Base-by-base conservation (phyloP, 2,888 invertebrate species). In the Melanotus villosus region DNA sequence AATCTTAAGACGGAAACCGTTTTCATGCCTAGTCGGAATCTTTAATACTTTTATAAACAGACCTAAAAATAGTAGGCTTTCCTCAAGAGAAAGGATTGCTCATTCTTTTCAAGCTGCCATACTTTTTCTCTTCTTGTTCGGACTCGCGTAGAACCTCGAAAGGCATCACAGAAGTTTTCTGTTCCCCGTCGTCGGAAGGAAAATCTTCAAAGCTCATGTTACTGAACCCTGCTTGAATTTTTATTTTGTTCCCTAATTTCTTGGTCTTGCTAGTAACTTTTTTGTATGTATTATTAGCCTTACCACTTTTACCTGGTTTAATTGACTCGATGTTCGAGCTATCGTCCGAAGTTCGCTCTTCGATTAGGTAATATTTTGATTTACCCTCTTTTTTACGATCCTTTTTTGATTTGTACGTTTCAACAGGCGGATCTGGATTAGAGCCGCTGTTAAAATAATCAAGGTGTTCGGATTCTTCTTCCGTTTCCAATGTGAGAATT, bases 161-260 rank as follows among this genome's bases (percentile, higher is more conserved):
- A 0, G 91, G 91, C 56, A 88, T 87, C 41, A 86, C 83, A 18
- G 83, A 80, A 18, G 80, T 82, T n/a, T 86, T 84, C 68, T 81
- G 80, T 54, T 87, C 87, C 68, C 88, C 87, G 59, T 89, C 88
- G 77, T 91, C 91, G 21, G 90, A 90, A 1, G 90, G 90, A 78
- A 91, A 91, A 82, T 92, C 92, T 80, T 92, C 92, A 77, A 92
- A 92, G 78, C 92, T 92, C 90, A 92, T 90, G 76, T 92, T 92
- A 77, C 90, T 91, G 78, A 92, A 91, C 2, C 91, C 91, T 6
- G 88, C 88, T 71, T 87, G 86, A 1, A 77, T 73, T 71, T 79
- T 79, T 19, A 75, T 72, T 66, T 80, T 80, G 12, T 70, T 67
- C 3, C 78, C 76, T 16, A 76, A 74, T 65, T 79, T 80, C 66